A percentile compares a stretch with the other conserved stretches of the same genome.
phyloP scores from a whole-genome alignment of 2,888 invertebrate genomes.

The Dioctria linearis region DNA sequence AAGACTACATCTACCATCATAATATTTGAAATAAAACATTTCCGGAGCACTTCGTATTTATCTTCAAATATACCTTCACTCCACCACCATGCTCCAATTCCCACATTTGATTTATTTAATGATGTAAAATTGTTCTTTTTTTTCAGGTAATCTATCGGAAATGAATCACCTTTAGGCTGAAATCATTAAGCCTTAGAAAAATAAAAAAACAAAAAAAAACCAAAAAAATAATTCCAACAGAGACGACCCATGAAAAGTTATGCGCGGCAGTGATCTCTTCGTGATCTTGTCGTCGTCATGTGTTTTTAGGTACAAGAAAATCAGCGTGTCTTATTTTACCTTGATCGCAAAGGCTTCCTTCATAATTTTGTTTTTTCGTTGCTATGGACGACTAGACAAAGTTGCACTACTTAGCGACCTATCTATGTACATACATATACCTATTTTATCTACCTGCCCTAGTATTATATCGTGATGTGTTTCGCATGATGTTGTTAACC shows the following conservation, averaged over 20 bases:
- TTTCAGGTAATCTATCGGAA: not conserved
- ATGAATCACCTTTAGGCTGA: not conserved
- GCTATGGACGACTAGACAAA: not conserved
- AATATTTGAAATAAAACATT: conserved; percentile 10
- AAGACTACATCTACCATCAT: too few species aligned
- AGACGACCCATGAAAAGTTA: not conserved
- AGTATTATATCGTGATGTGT: conserved; percentile 29
- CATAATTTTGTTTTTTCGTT: conserved; percentile 14
- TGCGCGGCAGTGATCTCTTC: conserved; percentile 26
- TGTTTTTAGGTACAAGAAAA: conserved; percentile 20
- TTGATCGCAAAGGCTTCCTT: conserved; percentile 13
- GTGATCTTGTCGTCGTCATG: conserved; percentile 35
- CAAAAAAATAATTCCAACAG: not conserved
- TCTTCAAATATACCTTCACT: not conserved
- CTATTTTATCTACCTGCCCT: not conserved
- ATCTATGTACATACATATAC: too few species aligned
- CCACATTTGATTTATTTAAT: conserved; percentile 23
- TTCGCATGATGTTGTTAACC: conserved; percentile 22
- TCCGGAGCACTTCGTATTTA: not conserved
- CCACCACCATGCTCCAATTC: not conserved
- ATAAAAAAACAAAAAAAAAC: too few species aligned
- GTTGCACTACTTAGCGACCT: too few species aligned
- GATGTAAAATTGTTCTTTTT: conserved; percentile 21
- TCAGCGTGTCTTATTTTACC: too few species aligned
- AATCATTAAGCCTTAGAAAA: not conserved